Base-by-base conservation (phyloP, 2,797 vertebrate species). In the Spizella passerina region DNA sequence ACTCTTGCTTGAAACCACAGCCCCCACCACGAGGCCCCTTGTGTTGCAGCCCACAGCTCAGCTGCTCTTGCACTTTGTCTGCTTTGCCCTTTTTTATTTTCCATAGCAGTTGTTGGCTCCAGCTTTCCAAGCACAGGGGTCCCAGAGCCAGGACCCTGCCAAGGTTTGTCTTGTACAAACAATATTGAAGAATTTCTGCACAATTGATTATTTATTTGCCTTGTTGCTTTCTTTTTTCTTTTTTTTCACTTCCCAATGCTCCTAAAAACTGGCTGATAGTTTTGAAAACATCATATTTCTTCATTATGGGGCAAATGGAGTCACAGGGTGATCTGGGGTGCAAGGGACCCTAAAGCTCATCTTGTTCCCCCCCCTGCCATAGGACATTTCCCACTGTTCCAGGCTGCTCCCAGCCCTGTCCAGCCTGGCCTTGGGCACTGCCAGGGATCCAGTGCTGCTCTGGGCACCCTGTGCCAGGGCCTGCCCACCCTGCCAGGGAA, bases 401-500 rank as follows among this genome's bases (percentile, higher is more conserved):
- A 61, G 2, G 55, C n/a, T 68, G n/a, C n/a, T 75, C 36, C 76
- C 2, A 72, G 14, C 24, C 52, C 52, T 0, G 0, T 16, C 60
- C 78, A 88, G 0, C 22, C 55, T 75, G 61, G 26, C 47, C 41
- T 82, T 36, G 55, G 63, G 0, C 41, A 56, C 22, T 60, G 0
- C 23, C 34, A 47, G 61, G 61, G 34, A 12, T 61, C 44, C 36
- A 50, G 69, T 26, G 61, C 59, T 59, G 0, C 55, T 76, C 78
- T 68, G 61, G 7, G 39, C 21, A 61, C 6, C 6, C 47, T 69
- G 49, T 61, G 70, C 47, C 60, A 60, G 53, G 38, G 14, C 21
- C 29, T 80, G 0, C 3, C 13, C 49, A 56, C 11, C 43, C 38
- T 82, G 4, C 0, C 15, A 55, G 22, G 34, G 7, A 75, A 17